Percentiles rank a stretch among this genome's conserved stretches.
Evolutionary conservation across 2,797 vertebrate species (phyloP).

Genomic region (Naso thynnoides): DNA sequence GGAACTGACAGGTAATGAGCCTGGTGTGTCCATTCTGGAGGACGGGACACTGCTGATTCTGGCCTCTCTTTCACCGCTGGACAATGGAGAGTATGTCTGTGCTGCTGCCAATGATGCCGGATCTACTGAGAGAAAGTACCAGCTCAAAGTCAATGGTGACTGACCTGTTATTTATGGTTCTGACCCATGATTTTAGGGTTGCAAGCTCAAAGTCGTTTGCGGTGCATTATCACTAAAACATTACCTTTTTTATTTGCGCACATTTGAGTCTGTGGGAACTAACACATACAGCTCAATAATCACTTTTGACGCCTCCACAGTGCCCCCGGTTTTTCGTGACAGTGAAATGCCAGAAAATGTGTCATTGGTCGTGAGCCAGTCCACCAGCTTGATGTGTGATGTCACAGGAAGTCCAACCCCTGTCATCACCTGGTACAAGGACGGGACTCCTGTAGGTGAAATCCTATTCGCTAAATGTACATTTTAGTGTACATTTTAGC

Average conservation of each 20-base stretch:
- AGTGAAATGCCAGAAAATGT: slow-evolving; percentile 84
- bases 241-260: background rate
- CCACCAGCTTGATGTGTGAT: slow-evolving; percentile 90
- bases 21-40: slow-evolving; percentile 90
- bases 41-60: slow-evolving; percentile 90
- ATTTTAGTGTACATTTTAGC: background rate
- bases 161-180: background rate
- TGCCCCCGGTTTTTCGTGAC: slow-evolving; percentile 91
- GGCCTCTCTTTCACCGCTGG: slow-evolving; percentile 87
- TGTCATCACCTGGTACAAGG: slow-evolving; percentile 92
- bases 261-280: background rate
- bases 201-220: background rate
- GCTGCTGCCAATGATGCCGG: slow-evolving; percentile 94
- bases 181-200: background rate
- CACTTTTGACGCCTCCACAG: slow-evolving; percentile 73
- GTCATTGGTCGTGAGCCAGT: slow-evolving; percentile 89
- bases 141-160: slow-evolving; percentile 95
- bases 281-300: background rate
- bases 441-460: slow-evolving; percentile 87
- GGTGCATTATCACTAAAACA: background rate
- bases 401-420: slow-evolving; percentile 92
- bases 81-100: slow-evolving; percentile 94
- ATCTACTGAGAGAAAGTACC: slow-evolving; percentile 93
- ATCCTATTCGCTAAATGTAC: slow-evolving; percentile 18
- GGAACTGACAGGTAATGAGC: slow-evolving; percentile 90